Evolutionary conservation across 2,797 vertebrate genomes (phyloP), one percentile per base, ranked within the genome.

Genomic region (Pelodytes ibericus): DNA sequence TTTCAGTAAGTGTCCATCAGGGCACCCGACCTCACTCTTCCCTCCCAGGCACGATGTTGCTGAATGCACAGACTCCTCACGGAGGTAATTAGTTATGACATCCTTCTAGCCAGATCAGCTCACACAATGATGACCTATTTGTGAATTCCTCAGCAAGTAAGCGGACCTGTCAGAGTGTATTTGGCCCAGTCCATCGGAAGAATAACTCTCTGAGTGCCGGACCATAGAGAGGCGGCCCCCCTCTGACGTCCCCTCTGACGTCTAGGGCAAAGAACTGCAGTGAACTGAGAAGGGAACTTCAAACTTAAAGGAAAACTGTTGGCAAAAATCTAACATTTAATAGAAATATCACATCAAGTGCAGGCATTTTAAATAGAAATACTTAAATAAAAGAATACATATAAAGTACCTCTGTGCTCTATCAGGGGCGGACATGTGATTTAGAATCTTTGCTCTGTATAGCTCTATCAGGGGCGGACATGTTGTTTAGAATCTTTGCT

Each of bases 61-160:
- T 53, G 39, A 15, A 26, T 11, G 51, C 29, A 41, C 5, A 25
- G 75, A 79, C 75, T 62, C 24, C 33, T 65, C 5, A 6, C 36
- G 11, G 36, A 74, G 73, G 75, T 85, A 83, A 86, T 85, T 70
- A 9, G 1, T 77, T 80, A 66, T 67, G 82, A 86, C 88, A 87
- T 36, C 76, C 79, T 77, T 82, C 82, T 57, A 31, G 2, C 1
- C 16, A 81, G 80, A 82, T 84, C 83, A 81, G 59, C 81, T 79
- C 72, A 71, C 9, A 30, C 81, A 79, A 77, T 24, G 61, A 72
- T 81, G 78, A 75, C 75, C 80, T 80, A 80, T 79, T 24, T 0
- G 80, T 75, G 81, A 64, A 61, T 41, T 75, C 81, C 80, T 47
- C 31, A 64, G 76, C 61, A 65, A 81, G 77, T 75, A 87, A 84